Evolutionary conservation across 2,797 vertebrate species (phyloP), one percentile per base, ranked within the genome.

Genomic region (Molossus molossus): DNA sequence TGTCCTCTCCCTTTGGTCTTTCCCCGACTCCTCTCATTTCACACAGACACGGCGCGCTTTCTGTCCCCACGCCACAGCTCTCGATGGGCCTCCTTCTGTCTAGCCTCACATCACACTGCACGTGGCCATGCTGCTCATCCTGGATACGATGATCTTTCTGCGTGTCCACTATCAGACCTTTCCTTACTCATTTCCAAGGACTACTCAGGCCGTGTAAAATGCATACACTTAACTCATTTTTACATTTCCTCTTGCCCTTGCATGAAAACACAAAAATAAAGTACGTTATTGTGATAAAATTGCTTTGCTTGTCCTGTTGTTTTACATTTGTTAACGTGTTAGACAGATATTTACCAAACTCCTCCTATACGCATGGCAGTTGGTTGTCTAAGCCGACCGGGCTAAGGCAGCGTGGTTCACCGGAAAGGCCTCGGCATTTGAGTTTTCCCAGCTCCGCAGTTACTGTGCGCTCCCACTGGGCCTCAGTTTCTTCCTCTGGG

Each of bases 401-500:
- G 27, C 72, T 45, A 64, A 65, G 62, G 14, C 25, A 50, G 33
- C 9, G 3, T 25, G 6, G 18, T 45, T 81, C 75, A 94, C n/a
- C 23, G 37, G 70, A 57, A 92, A 29, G 18, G 29, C 20, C 1
- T 4, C 13, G 15, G 50, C 3, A 7, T 70, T 69, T 60, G 8
- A 45, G 7, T 70, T 87, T 57, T 33, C 37, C 53, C 53, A 20
- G 5, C 64, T 40, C 21, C 4, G 12, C 23, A 83, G 60, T 81
- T 40, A 29, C 48, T 6, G 20, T 20, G n/a, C 23, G 67, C 29
- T 29, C 17, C 27, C 33, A 75, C 8, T 45, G 50, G 25, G 27
- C 10, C 84, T 93, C 62, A 4, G 37, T 81, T 90, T 91, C 64
- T 67, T 62, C 57, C 62, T 45, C 94, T 95, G 62, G 86, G 53